These are phyloP conservation scores for Prochilodus magdalenae DNA, from an alignment of 2,113 vertebrate species.

Conservation along the genomic window DNA sequence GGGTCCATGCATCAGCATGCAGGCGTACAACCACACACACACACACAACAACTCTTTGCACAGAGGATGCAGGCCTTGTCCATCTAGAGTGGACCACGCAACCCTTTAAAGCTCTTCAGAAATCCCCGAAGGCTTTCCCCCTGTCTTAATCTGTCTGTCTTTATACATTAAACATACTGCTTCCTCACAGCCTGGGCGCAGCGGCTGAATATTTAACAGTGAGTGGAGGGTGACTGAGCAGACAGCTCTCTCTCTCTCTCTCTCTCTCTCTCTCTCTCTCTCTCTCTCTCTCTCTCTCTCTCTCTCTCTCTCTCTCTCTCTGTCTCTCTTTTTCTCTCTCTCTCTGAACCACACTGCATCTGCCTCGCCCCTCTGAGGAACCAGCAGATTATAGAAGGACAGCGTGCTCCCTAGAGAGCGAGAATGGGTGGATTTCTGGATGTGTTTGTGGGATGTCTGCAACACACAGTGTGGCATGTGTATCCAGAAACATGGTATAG, in stretches of 20 bases:
- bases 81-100: not conserved
- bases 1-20: not conserved
- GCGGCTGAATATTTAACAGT: conserved; percentile 64
- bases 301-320: conserved; percentile 9
- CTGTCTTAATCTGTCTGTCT: conserved; percentile 38
- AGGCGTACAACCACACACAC: not conserved
- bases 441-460: not conserved
- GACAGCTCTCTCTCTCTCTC: conserved; percentile 64
- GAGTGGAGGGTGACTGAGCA: conserved; percentile 70
- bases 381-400: not conserved
- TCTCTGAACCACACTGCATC: not conserved
- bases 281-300: conserved; percentile 9
- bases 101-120: conserved; percentile 7
- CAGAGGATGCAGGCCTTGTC: not conserved
- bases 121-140: conserved; percentile 1
- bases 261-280: conserved; percentile 3
- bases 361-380: not conserved
- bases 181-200: conserved; percentile 50
- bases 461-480: not conserved
- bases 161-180: conserved; percentile 69
- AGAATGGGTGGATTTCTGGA: not conserved
- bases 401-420: not conserved
- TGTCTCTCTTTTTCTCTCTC: conserved; percentile 8
- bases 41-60: not conserved
- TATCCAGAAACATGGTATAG: not conserved